These are phyloP conservation scores for silkworm (Bombyx mori) DNA, from an alignment of 1,140 invertebrate species.

Conservation along the genomic window ASM3026992v2 NC_085116.1:8104501-8105000, in stretches of 20 bases:
- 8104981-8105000: too few relatives aligned
- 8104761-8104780: too few relatives aligned
- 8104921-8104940: too few relatives aligned
- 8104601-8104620: slow-evolving; percentile 34
- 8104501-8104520: slow-evolving; percentile 53
- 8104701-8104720: not conserved
- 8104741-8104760: too few relatives aligned
- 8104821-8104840: not conserved
- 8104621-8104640: slow-evolving; percentile 39
- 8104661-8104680: slow-evolving; percentile 38
- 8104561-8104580: slow-evolving; percentile 51
- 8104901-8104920: not conserved
- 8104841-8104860: not conserved
- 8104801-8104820: too few relatives aligned
- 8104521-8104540: slow-evolving; percentile 62
- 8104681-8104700: not conserved
- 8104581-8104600: slow-evolving; percentile 33
- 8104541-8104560: slow-evolving; percentile 54
- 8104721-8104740: not conserved
- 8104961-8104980: too few relatives aligned
- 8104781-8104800: too few relatives aligned
- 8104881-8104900: too few relatives aligned
- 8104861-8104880: too few relatives aligned
- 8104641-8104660: slow-evolving; percentile 40
- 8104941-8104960: too few relatives aligned